phyloP scores from a whole-genome alignment of 2,888 invertebrate genomes.

The Heliconius erato region DNA sequence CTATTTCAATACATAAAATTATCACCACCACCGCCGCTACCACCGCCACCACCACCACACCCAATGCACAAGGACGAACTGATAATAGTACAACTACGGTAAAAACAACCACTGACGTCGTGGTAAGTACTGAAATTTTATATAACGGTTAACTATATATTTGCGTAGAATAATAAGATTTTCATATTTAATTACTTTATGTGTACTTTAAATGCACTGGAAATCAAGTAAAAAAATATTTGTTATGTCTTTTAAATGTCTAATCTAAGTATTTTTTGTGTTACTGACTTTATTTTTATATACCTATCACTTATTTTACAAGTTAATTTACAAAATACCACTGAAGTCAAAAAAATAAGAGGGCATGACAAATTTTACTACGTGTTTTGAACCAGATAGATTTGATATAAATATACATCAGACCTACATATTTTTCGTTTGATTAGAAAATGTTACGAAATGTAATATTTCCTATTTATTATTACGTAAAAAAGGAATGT shows the following conservation, averaged over 20 bases:
- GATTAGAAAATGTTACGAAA: too few relatives aligned
- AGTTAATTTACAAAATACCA: not conserved
- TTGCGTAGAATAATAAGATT: too few relatives aligned
- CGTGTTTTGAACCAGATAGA: not conserved
- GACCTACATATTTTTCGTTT: not conserved
- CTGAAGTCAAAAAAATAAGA: not conserved
- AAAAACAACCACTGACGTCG: constrained; percentile 13
- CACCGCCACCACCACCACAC: not conserved
- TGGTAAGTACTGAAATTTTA: not conserved
- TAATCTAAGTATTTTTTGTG: too few relatives aligned
- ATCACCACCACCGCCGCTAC: too few relatives aligned
- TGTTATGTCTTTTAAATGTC: not conserved
- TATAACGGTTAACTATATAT: too few relatives aligned
- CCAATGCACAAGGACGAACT: not conserved
- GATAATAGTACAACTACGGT: constrained; percentile 13
- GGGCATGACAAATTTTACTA: not conserved
- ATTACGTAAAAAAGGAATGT: too few relatives aligned
- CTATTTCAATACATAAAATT: not conserved
- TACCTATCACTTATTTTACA: not conserved
- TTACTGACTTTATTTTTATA: too few relatives aligned
- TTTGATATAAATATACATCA: not conserved
- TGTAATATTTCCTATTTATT: too few relatives aligned
- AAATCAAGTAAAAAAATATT: not conserved
- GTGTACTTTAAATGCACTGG: not conserved
- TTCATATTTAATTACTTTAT: too few relatives aligned